Base-by-base conservation (phyloP, 2,797 vertebrate species). In the Brachyalestes nurse region DNA sequence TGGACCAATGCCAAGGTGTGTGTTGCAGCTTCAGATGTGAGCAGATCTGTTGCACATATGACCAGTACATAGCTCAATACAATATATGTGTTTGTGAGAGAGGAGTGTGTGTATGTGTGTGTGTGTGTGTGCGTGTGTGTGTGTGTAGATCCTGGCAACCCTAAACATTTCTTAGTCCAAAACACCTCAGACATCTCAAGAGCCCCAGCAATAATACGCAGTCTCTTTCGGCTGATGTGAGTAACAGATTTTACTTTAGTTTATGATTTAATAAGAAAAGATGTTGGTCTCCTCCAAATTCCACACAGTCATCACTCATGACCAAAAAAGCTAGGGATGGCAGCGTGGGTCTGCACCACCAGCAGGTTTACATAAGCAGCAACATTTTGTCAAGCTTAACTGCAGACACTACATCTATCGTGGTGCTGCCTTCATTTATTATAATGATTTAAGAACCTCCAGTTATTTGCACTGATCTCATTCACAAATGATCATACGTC, bases 141-240 rank as follows among this genome's bases (percentile, higher is more conserved):
- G 42, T 67, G 34, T 77, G 65, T 70, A 19, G 69, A 69, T 28
- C 53, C 64, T 79, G 72, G 65, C 55, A 74, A 75, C 47, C 71
- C 17, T 4, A 8, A 51, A 45, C n/a, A 9, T 49, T 82, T 80
- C 70, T 40, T 23, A 40, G 51, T 76, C 70, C 70, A 75, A 65
- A 75, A 55, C 69, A 72, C 64, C 65, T 82, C 77, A 77, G 79
- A 80, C 77, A 25, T 72, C 65, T 76, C 83, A 60, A 28, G 42
- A 64, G 45, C 71, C 45, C 62, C 72, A 77, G 72, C 72, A 84
- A 76, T 34, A 69, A 69, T 73, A 75, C 17, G 42, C 61, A 47
- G 71, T 67, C 42, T 78, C 55, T 69, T 7, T 72, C 28, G 34
- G 47, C 49, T 79, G 64, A 86, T 83, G 55, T 40, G 71, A 72